A percentile compares a stretch with the other conserved stretches of the same genome.
Conservation (phyloP, 2,888 invertebrate species). For the Helicoverpa assulta region DNA sequence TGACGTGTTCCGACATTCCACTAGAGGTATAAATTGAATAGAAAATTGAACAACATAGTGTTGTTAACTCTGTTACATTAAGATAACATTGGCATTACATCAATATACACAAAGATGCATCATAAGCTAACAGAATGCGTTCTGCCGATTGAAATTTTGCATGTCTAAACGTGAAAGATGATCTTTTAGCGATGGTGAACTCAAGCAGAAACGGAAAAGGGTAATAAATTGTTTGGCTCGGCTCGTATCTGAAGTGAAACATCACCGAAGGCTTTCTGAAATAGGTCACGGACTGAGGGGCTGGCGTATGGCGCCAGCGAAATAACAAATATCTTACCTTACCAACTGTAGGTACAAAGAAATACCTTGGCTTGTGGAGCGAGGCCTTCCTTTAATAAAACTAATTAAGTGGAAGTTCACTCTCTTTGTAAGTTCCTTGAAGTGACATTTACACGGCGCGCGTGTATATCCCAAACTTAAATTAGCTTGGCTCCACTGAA, state of each 20-base stretch:
- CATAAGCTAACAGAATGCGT: slow-evolving; percentile 14
- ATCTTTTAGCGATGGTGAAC: slow-evolving; percentile 56
- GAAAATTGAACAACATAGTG: slow-evolving; percentile 23
- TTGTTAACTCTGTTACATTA: slow-evolving; percentile 16
- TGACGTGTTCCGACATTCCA: slow-evolving; percentile 24
- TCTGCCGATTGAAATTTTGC: slow-evolving; percentile 26
- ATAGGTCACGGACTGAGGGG: slow-evolving; percentile 77
- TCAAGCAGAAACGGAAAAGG: slow-evolving; percentile 54
- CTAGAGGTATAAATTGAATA: slow-evolving; percentile 31
- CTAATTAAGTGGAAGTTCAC: slow-evolving; percentile 41
- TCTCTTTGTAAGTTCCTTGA: slow-evolving; percentile 14
- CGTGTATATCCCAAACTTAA: slow-evolving; percentile 22
- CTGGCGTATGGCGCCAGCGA: slow-evolving; percentile 67
- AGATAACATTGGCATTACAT: background rate
- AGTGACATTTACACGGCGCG: slow-evolving; percentile 4
- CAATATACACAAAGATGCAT: slow-evolving; percentile 8
- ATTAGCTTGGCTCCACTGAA: slow-evolving; percentile 5
- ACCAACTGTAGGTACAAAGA: slow-evolving; percentile 37
- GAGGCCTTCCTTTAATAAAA: slow-evolving; percentile 50
- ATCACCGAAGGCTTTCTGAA: slow-evolving; percentile 77
- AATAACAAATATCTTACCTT: slow-evolving; percentile 68
- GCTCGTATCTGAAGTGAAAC: slow-evolving; percentile 74
- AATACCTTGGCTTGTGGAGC: slow-evolving; percentile 40
- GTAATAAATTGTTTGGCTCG: slow-evolving; percentile 73
- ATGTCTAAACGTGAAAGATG: slow-evolving; percentile 42